Evolutionary conservation across 2,113 vertebrate genomes (phyloP), one percentile per base, ranked within the genome.

Genomic region (Grammomys surdaster): DNA sequence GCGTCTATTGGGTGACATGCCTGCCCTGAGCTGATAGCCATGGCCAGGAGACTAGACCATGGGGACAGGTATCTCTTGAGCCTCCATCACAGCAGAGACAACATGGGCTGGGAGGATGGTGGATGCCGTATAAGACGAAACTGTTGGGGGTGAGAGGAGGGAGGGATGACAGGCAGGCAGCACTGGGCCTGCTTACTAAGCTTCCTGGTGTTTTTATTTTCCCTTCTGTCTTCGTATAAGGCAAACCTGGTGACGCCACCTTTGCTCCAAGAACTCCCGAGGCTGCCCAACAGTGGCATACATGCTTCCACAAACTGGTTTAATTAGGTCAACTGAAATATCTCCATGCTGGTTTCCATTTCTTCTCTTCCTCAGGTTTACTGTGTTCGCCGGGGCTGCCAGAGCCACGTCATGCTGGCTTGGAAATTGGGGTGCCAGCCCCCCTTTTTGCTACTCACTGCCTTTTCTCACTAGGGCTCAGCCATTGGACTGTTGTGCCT

Each of bases 71-170:
- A 28, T 58, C 40, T 82, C 46, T 76, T 33, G 69, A 60, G 76
- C 11, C 81, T 84, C 9, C 14, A 7, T 46, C n/a, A 46, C 72
- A 60, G n/a, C 40, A 17, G 46, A 60, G 70, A 36, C 19, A 36
- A 54, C n/a, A 10, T 5, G 6, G 31, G 1, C 3, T 22, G 10
- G 0, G 56, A 24, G 54, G 33, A 60, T 6, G 6, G 9, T 72
- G 22, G n/a, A 40, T 43, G 26, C n/a, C 19, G 7, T 2, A 28
- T 43, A 22, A 84, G 58, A 31, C n/a, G 3, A 14, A n/a, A 31
- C 3, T 70, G 33, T 9, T 65, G 20, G n/a, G 40, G 4, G 22
- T 28, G 17, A 73, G 17, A 88, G 54, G 17, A 63, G 65, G 56
- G 51, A 11, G 70, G 60, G 13, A 33, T 6, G 60, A 7, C 46